Percentiles rank a stretch among this genome's conserved stretches.
phyloP scores from a whole-genome alignment of 2,113 vertebrate species.

The Nycticryphes semicollaris region DNA sequence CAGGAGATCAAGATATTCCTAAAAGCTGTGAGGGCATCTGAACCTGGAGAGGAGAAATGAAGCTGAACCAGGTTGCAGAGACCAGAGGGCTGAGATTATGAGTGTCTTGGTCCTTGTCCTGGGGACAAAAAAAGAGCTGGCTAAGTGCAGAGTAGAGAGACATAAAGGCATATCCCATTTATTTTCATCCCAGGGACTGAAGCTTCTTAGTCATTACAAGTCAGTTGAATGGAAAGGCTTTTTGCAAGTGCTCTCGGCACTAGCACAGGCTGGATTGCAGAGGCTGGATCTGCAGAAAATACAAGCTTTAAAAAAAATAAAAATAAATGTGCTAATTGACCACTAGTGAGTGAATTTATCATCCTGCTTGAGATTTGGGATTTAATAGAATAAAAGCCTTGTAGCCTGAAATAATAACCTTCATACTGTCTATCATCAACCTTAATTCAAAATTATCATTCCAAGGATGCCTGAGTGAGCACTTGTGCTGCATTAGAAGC shows the following conservation, averaged over 20 bases:
- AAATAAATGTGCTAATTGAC: neutral
- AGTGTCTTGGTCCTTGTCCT: neutral
- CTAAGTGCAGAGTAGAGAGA: neutral
- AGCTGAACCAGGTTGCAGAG: neutral
- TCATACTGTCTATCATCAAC: neutral
- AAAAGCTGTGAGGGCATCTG: neutral
- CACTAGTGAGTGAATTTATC: slow-evolving; percentile 31
- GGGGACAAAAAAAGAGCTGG: neutral
- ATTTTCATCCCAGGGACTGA: slow-evolving; percentile 20
- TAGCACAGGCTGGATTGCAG: neutral
- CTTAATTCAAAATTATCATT: slow-evolving; percentile 46
- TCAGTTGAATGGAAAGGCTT: neutral
- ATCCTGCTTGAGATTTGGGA: neutral
- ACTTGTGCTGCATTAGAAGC: neutral
- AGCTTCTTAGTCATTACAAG: neutral
- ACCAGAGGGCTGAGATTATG: neutral
- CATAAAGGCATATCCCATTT: neutral
- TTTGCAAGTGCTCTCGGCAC: neutral
- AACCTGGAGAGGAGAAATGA: neutral
- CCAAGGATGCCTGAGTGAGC: slow-evolving; percentile 34
- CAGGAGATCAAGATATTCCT: neutral
- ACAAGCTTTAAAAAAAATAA: neutral
- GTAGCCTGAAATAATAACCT: too few relatives aligned
- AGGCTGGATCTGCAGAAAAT: neutral
- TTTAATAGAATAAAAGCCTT: slow-evolving; percentile 41